Evolutionary conservation across 2,888 invertebrate species (phyloP), one percentile per base, ranked within the genome.

Genomic region (Drymonia ruficornis): DNA sequence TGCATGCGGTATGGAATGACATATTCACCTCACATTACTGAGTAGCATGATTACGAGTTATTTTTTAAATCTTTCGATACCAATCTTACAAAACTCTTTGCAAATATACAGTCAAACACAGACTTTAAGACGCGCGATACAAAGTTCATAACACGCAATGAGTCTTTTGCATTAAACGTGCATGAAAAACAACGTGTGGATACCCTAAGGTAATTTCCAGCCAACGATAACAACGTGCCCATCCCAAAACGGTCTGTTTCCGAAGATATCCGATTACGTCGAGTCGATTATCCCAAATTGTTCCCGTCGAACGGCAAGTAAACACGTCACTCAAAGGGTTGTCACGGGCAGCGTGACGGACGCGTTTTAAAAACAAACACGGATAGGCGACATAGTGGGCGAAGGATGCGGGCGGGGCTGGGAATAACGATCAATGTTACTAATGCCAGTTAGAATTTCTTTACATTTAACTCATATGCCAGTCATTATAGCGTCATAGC

Each of bases 231-330:
- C 36, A 36, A 36, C 11, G 36, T 36, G n/a, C 13, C 36, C 1
- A 40, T 23, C 19, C 28, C n/a, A 47, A 7, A 47, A 18, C 18
- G 1, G 31, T 19, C 47, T 34, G 11, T 15, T 18, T 15, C 34
- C 11, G 31, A 3, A 16, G 18, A 13, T 47, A 47, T 47, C 47
- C 47, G 47, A 47, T 47, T 31, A 16, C 47, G 13, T n/a, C 31
- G 47, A 47, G 47, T 47, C 47, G 47, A 47, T 47, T 47, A 47
- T 47, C 47, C 47, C 47, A 47, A 47, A 47, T 47, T 15, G 45
- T 45, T 28, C 45, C 19, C 45, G 47, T 47, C 47, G n/a, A 16
- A 3, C 47, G 47, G 15, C 16, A 34, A 47, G 47, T 47, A 47
- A 47, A 47, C 47, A 47, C 34, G 47, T 47, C 47, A 47, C 31